Percentiles rank a stretch among this genome's conserved stretches.
Conservation (phyloP, 2,888 invertebrate species). For the Drosophila monieri region DNA sequence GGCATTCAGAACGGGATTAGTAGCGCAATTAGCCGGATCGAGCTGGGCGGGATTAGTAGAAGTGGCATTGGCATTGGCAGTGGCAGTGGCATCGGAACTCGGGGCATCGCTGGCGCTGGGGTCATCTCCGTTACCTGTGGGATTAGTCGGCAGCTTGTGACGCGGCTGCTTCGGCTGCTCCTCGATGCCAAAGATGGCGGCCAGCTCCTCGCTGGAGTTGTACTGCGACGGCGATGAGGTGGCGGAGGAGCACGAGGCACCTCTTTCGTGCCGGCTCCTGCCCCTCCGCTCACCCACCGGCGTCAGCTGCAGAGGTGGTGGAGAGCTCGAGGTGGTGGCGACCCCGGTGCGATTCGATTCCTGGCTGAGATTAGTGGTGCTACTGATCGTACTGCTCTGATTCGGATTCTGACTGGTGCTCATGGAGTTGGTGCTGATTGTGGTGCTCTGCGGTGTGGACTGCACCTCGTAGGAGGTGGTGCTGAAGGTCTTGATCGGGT, state of each 20-base stretch:
- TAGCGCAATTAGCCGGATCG: conserved; percentile 57
- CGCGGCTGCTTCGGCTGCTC: conserved; percentile 68
- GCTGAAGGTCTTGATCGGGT: conserved; percentile 84
- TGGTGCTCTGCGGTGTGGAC: conserved; percentile 64
- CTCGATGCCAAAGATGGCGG: conserved; percentile 86
- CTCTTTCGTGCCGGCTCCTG: conserved; percentile 10
- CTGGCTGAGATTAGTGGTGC: conserved; percentile 30
- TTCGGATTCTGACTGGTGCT: conserved; percentile 17
- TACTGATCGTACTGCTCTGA: conserved; percentile 37
- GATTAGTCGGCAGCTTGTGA: conserved; percentile 44
- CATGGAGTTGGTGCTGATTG: conserved; percentile 38
- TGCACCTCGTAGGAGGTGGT: conserved; percentile 83
- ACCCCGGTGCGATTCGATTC: conserved; percentile 9
- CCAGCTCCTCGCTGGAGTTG: conserved; percentile 88
- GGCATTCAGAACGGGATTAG: conserved; percentile 71
- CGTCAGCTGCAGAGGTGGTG: conserved; percentile 80
- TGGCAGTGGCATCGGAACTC: conserved; percentile 18
- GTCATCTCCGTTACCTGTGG: conserved; percentile 69
- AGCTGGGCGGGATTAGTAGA: conserved; percentile 69
- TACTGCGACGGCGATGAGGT: conserved; percentile 85
- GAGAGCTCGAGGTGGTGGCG: conserved; percentile 48
- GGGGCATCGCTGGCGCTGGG: conserved; percentile 21
- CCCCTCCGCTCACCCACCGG: conserved; percentile 62
- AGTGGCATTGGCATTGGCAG: conserved; percentile 28
- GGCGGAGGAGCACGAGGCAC: conserved; percentile 68